Evolutionary conservation across 2,797 vertebrate species (phyloP).

Genomic region (Chaetodon trifasciatus): DNA sequence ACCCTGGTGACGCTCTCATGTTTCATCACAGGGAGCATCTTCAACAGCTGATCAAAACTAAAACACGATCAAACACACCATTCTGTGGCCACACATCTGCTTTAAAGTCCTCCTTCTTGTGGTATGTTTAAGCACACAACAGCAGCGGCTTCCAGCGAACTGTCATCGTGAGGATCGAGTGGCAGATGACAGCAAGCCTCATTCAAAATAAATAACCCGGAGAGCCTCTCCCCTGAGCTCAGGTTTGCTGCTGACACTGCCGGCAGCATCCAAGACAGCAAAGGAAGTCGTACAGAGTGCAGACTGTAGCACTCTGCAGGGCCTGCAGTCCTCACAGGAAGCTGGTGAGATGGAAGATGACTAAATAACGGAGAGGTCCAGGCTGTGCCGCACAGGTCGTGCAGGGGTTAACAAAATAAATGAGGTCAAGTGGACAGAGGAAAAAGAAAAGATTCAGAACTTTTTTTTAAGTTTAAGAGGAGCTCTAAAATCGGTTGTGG

Average conservation of each 20-base stretch:
- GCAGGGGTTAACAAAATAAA: slow-evolving; percentile 60
- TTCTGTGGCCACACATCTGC: slow-evolving; percentile 6
- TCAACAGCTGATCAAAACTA: too few species aligned
- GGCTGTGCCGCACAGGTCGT: slow-evolving; percentile 39
- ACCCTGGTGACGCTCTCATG: slow-evolving; percentile 28
- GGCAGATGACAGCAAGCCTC: slow-evolving; percentile 66
- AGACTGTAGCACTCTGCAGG: slow-evolving; percentile 40
- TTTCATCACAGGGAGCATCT: slow-evolving; percentile 48
- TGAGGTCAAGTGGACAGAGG: slow-evolving; percentile 57
- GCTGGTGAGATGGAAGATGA: slow-evolving; percentile 47
- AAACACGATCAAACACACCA: slow-evolving; percentile 23
- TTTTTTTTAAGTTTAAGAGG: not conserved
- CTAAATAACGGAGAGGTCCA: slow-evolving; percentile 66
- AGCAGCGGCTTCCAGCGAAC: slow-evolving; percentile 33
- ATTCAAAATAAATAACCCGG: slow-evolving; percentile 81
- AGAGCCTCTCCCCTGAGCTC: slow-evolving; percentile 65
- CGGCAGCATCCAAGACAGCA: slow-evolving; percentile 47
- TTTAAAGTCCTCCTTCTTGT: slow-evolving; percentile 13
- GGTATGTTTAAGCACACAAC: slow-evolving; percentile 2
- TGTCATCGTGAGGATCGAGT: slow-evolving; percentile 60
- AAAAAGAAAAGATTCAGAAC: slow-evolving; percentile 10
- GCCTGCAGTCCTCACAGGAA: slow-evolving; percentile 62
- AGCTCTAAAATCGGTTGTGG: not conserved
- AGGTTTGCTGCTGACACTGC: slow-evolving; percentile 64
- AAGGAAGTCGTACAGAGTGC: slow-evolving; percentile 44